phyloP scores from a whole-genome alignment of 2,113 vertebrate genomes.

The Thamnophis sirtalis region DNA sequence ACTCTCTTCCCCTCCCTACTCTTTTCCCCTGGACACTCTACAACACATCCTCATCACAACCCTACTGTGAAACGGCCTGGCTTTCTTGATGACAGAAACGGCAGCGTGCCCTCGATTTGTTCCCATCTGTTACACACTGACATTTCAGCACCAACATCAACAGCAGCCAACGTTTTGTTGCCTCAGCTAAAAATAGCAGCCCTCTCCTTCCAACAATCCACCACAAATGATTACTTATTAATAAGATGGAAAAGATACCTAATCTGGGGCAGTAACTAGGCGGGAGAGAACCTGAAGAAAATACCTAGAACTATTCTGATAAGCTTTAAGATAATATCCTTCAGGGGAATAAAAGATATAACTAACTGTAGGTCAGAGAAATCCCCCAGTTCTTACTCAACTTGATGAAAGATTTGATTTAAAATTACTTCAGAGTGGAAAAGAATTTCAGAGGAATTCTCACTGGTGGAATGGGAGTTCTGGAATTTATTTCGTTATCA shows the following conservation, averaged over 20 bases:
- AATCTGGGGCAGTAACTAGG: conserved; percentile 24
- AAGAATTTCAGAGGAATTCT: background rate
- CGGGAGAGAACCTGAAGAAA: conserved; percentile 38
- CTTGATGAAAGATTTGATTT: background rate
- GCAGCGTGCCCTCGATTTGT: conserved; percentile 57
- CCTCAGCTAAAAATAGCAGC: conserved; percentile 65
- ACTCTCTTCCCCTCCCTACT: background rate
- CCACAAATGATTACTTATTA: conserved; percentile 54
- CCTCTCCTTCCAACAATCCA: conserved; percentile 40
- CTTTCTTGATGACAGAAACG: conserved; percentile 56
- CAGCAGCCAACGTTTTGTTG: conserved; percentile 64
- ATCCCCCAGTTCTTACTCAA: background rate
- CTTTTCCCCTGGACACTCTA: conserved; percentile 28
- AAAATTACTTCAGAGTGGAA: background rate
- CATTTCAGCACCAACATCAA: conserved; percentile 66
- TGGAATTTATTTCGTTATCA: background rate
- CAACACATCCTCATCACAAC: conserved; percentile 38
- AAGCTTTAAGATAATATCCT: background rate
- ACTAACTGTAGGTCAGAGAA: background rate
- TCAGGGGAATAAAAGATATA: background rate
- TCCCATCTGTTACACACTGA: conserved; percentile 66
- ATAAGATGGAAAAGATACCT: conserved; percentile 49
- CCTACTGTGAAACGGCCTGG: conserved; percentile 48
- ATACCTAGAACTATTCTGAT: conserved; percentile 6
- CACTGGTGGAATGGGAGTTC: background rate